Evolutionary conservation across 2,888 invertebrate genomes (phyloP).

Genomic region (Nowickia ferox): DNA sequence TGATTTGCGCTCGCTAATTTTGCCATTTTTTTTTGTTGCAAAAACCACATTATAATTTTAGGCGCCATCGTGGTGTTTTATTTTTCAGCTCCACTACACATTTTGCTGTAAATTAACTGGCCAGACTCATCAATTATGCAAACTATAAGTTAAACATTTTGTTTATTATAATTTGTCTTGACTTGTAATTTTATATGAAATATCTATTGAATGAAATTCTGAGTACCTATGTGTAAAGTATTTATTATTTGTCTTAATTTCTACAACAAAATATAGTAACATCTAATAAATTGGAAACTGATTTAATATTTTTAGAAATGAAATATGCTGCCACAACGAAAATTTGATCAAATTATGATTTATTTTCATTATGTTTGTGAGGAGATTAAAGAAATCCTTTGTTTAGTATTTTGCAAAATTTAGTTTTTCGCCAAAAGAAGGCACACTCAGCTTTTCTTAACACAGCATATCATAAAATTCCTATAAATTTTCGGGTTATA

Average conservation of each 20-base stretch:
- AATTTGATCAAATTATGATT: too few relatives aligned
- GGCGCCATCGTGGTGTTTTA: constrained; percentile 48
- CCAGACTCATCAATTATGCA: constrained; percentile 2
- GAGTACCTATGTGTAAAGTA: neutral
- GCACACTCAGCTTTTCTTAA: too few relatives aligned
- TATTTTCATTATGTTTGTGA: too few relatives aligned
- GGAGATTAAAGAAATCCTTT: too few relatives aligned
- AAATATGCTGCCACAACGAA: too few relatives aligned
- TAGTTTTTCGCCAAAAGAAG: too few relatives aligned
- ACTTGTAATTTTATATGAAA: neutral
- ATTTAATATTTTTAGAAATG: too few relatives aligned
- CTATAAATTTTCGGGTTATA: too few relatives aligned
- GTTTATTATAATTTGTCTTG: neutral
- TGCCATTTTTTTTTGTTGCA: neutral
- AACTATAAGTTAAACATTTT: neutral
- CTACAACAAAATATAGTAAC: neutral
- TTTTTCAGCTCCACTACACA: neutral
- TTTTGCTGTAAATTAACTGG: constrained; percentile 26
- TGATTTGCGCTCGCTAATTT: neutral
- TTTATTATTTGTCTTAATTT: neutral
- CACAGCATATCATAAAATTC: too few relatives aligned
- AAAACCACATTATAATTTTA: constrained; percentile 51
- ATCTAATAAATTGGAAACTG: too few relatives aligned
- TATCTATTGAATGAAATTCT: neutral
- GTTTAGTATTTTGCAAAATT: too few relatives aligned